These are phyloP conservation scores for Cataglyphis livida DNA, from an alignment of 2,888 invertebrate species.

Conservation along the genomic window DNA sequence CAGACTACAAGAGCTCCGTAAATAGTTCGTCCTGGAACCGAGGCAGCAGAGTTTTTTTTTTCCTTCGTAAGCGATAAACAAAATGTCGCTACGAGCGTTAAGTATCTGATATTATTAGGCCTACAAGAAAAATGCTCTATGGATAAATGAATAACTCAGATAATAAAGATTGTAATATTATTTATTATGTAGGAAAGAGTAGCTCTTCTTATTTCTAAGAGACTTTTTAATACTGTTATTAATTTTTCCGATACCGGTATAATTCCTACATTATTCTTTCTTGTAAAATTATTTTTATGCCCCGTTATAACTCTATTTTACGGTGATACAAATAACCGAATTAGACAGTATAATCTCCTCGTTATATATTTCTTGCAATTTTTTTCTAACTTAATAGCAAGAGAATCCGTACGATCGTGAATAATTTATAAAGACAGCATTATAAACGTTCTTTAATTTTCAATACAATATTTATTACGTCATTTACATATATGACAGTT, in stretches of 20 bases:
- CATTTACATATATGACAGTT: neutral
- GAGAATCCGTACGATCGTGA: neutral
- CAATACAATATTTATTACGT: slow-evolving; percentile 15
- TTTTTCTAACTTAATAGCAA: neutral
- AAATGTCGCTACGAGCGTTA: slow-evolving; percentile 36
- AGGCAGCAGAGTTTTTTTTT: slow-evolving; percentile 29
- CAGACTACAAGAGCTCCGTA: slow-evolving; percentile 64
- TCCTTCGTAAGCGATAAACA: slow-evolving; percentile 47
- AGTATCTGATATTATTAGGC: slow-evolving; percentile 37
- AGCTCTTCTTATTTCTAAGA: neutral
- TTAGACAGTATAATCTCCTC: neutral
- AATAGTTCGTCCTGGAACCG: slow-evolving; percentile 57
- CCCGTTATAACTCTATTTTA: neutral
- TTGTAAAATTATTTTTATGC: neutral
- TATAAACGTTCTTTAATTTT: neutral
- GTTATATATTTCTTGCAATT: neutral
- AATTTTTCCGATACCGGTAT: neutral
- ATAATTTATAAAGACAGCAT: neutral
- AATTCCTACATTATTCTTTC: neutral
- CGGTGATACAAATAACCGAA: neutral
- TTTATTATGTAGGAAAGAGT: neutral
- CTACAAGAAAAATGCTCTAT: too few relatives aligned
- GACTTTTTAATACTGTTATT: too few relatives aligned
- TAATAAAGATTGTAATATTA: neutral
- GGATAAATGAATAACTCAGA: neutral